These are phyloP conservation scores for Fukomys damarensis DNA, from an alignment of 2,113 vertebrate genomes.

Conservation along the genomic window DNA sequence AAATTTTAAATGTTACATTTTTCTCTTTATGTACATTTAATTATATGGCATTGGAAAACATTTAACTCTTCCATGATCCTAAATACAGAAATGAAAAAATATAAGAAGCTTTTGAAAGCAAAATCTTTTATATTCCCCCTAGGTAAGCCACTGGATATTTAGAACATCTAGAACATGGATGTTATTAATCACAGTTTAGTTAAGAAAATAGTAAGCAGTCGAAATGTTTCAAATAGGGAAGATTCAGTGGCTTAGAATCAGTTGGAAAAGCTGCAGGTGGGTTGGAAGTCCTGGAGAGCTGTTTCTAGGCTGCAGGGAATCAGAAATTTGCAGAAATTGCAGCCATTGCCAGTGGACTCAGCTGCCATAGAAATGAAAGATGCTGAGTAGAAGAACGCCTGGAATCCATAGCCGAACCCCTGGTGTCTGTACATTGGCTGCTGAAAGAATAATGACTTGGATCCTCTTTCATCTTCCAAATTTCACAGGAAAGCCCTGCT, in stretches of 20 bases:
- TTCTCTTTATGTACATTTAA: neutral
- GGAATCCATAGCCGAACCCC: neutral
- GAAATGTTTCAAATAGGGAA: neutral
- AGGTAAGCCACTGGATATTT: neutral
- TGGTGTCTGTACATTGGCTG: neutral
- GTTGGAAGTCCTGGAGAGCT: neutral
- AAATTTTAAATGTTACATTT: conserved; percentile 44
- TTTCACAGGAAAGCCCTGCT: neutral
- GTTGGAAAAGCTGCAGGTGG: neutral
- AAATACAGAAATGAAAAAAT: conserved; percentile 21
- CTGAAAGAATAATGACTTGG: neutral
- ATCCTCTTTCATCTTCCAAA: neutral
- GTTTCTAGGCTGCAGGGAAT: neutral
- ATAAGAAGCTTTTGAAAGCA: neutral
- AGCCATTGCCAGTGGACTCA: neutral
- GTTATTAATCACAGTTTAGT: neutral
- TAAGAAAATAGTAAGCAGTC: neutral
- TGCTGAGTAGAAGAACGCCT: neutral
- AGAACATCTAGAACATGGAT: neutral
- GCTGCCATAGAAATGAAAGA: neutral
- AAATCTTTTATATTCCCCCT: conserved; percentile 27
- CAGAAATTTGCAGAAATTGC: neutral
- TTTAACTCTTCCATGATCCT: neutral
- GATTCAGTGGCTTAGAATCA: conserved; percentile 10
- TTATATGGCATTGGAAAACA: conserved; percentile 14